Evolutionary conservation across 2,888 invertebrate species (phyloP).

Genomic region (Mimumesa dahlbomi): DNA sequence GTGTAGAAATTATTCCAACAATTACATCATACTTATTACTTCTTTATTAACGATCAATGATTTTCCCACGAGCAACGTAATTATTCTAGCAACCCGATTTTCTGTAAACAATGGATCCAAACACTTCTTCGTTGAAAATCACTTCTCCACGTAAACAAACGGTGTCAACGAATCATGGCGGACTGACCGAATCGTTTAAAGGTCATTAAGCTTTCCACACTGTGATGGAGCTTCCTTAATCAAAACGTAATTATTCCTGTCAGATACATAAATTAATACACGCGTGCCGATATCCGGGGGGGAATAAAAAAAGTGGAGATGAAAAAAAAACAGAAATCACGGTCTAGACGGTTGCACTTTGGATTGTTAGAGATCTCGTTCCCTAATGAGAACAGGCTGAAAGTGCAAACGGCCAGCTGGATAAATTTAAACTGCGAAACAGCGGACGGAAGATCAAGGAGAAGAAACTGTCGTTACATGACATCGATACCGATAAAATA

Average conservation of each 20-base stretch:
- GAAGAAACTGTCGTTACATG: neutral
- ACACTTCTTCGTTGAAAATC: too few relatives aligned
- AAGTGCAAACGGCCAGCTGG: slow-evolving; percentile 12
- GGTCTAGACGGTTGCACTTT: slow-evolving; percentile 31
- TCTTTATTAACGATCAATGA: too few relatives aligned
- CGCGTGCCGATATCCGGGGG: neutral
- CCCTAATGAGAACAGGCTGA: slow-evolving; percentile 10
- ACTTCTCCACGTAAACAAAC: too few relatives aligned
- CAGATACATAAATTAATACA: neutral
- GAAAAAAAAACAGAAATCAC: too few relatives aligned
- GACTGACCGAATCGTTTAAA: slow-evolving; percentile 20
- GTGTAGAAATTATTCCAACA: too few relatives aligned
- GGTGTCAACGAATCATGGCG: neutral
- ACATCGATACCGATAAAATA: slow-evolving; percentile 12
- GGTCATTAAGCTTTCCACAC: slow-evolving; percentile 1
- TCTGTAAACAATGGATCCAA: too few relatives aligned
- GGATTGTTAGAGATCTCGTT: slow-evolving; percentile 9
- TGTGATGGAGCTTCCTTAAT: neutral
- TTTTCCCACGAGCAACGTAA: too few relatives aligned
- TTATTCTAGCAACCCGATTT: too few relatives aligned
- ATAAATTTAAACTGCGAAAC: slow-evolving; percentile 25
- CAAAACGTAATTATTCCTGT: neutral
- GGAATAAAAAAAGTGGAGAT: neutral
- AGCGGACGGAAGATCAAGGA: neutral
- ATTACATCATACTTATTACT: too few relatives aligned